phyloP scores from a whole-genome alignment of 2,797 vertebrate genomes.

The Mastacembelus armatus region DNA sequence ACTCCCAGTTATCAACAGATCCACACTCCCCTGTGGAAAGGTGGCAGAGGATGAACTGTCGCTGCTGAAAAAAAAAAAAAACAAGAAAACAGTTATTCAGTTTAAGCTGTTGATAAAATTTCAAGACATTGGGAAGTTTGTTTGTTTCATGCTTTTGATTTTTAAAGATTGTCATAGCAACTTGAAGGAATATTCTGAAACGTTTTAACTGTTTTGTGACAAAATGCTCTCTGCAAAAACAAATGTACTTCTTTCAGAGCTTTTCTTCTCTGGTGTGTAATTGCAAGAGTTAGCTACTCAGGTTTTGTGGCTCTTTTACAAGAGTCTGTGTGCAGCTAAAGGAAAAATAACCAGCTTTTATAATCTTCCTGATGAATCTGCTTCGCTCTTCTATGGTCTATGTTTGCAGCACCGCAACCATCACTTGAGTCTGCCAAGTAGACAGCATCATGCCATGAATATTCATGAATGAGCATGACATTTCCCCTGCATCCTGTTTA shows the following conservation, averaged over 20 bases:
- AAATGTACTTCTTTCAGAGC: no score
- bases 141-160: slow-evolving; percentile 25
- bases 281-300: slow-evolving; percentile 20
- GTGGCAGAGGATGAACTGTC: slow-evolving; percentile 52
- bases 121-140: slow-evolving; percentile 23
- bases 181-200: neutral
- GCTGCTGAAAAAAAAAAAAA: slow-evolving; percentile 4
- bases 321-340: slow-evolving; percentile 35
- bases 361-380: slow-evolving; percentile 59
- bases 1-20: slow-evolving; percentile 80
- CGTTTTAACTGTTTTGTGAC: slow-evolving; percentile 8
- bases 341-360: slow-evolving; percentile 58
- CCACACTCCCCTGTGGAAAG: slow-evolving; percentile 73
- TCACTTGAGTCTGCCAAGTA: slow-evolving; percentile 75
- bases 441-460: slow-evolving; percentile 79
- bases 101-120: slow-evolving; percentile 63
- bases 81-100: slow-evolving; percentile 31
- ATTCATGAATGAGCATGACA: slow-evolving; percentile 82
- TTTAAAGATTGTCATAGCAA: slow-evolving; percentile 7
- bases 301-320: slow-evolving; percentile 27
- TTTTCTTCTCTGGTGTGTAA: no score
- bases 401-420: slow-evolving; percentile 69
- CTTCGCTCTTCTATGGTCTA: slow-evolving; percentile 43
- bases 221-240: neutral
- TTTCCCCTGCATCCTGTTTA: slow-evolving; percentile 81